Evolutionary conservation across 2,888 invertebrate genomes (phyloP), one percentile per base, ranked within the genome.

Genomic region (Antheraea assamensis): DNA sequence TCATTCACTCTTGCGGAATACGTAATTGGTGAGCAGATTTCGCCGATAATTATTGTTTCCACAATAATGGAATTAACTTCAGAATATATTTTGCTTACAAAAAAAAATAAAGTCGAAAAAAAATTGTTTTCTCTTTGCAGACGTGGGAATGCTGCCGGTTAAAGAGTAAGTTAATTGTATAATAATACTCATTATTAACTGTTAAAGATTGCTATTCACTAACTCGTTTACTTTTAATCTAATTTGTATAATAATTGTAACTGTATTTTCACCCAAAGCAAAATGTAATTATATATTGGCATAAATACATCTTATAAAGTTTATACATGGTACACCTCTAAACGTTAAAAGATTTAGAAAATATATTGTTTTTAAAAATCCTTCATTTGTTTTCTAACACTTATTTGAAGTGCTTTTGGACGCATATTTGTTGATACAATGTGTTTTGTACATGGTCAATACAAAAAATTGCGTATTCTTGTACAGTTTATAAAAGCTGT

Each of bases 71-170:
- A n/a, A n/a, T n/a, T n/a, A n/a, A 52, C 17, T 52, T 17, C 15
- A 0, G 52, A 58, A n/a, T n/a, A 24, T 24, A 58, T 24, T 24
- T 58, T n/a, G 5, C 2, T n/a, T 55, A n/a, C 8, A 55, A 0
- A 10, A 5, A 24, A 58, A 58, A n/a, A n/a, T 58, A 58, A 52
- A n/a, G 3, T 24, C 5, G 3, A 15, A 66, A 49, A 47, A 70
- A 74, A 74, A 70, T 78, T 76, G 81, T 81, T 79, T 85, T 82
- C 88, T 90, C 83, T 91, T 96, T 97, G 78, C 96, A 98, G 98
- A 97, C 95, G 98, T 98, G 81, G 98, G 98, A 80, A 98, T 98
- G 98, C 95, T 99, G 86, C 98, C 98, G 75, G 96, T 98, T 55
- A 98, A 98, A 96, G 98, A 98, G 98, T 98, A 95, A 97, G 98